Percentiles rank a stretch among this genome's conserved stretches.
Conservation (phyloP, 2,888 invertebrate species). For the Tipula lateralis region DNA sequence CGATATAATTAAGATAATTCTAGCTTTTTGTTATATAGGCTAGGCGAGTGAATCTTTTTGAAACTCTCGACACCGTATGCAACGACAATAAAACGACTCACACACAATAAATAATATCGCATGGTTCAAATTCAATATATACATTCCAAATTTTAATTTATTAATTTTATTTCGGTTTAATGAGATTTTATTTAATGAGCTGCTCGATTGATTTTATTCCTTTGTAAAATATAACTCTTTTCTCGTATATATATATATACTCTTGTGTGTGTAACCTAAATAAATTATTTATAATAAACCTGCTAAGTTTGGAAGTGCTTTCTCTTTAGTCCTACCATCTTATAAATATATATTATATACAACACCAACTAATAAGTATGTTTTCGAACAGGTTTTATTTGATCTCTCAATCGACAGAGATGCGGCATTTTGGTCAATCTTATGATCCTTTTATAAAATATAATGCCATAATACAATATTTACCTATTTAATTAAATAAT, state of each 20-base stretch:
- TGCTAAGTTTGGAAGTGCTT: background rate
- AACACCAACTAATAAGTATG: background rate
- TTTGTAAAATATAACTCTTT: background rate
- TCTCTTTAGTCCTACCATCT: background rate
- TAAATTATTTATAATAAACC: background rate
- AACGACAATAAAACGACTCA: conserved; percentile 5
- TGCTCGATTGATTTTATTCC: background rate
- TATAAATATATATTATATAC: no score
- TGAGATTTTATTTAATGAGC: background rate
- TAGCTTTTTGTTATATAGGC: background rate
- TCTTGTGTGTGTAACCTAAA: background rate
- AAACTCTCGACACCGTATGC: background rate
- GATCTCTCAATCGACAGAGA: background rate
- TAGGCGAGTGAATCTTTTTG: background rate
- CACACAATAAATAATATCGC: background rate
- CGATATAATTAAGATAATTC: no score
- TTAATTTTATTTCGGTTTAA: background rate
- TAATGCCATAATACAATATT: background rate
- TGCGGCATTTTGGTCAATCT: background rate
- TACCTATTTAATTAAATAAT: background rate
- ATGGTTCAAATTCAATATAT: background rate
- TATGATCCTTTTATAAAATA: background rate
- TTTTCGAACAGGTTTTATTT: background rate
- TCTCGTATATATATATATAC: background rate
- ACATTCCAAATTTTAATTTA: background rate